These are phyloP conservation scores for Bradypodion pumilum DNA, from an alignment of 2,797 vertebrate species.

Conservation along the genomic window DNA sequence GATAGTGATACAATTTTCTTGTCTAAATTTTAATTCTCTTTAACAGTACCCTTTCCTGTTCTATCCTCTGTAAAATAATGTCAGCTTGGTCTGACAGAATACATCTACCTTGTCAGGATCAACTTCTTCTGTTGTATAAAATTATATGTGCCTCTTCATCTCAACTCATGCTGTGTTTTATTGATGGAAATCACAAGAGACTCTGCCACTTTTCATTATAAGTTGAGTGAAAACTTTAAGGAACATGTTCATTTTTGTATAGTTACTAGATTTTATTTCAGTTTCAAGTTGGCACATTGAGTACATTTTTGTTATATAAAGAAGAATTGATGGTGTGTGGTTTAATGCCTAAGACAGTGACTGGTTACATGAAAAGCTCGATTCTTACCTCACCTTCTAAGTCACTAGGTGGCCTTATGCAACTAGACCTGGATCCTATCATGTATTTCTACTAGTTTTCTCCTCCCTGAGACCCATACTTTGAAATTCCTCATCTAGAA, in stretches of 20 bases:
- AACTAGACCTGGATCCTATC: neutral
- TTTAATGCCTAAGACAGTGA: neutral
- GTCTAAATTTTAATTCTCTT: neutral
- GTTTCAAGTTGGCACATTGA: constrained; percentile 35
- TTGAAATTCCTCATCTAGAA: no score
- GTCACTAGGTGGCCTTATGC: neutral
- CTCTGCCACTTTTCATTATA: constrained; percentile 36
- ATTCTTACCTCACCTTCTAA: neutral
- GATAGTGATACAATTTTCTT: neutral
- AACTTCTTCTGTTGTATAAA: constrained; percentile 34
- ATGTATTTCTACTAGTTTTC: no score
- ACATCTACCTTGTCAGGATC: neutral
- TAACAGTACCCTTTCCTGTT: neutral
- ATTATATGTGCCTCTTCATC: constrained; percentile 32
- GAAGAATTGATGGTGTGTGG: neutral
- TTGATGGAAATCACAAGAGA: constrained; percentile 45
- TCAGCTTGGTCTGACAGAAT: constrained; percentile 24
- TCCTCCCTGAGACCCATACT: no score
- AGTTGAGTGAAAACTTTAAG: constrained; percentile 50
- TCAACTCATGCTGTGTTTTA: constrained; percentile 6
- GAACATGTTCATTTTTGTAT: constrained; percentile 17
- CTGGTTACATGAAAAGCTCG: neutral
- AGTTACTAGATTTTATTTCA: constrained; percentile 43
- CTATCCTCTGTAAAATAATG: neutral
- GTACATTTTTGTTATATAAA: constrained; percentile 14